These are phyloP conservation scores for Phacellophora camtschatica DNA, from an alignment of 30 jellyfish, hydroid and myxozoan genomes.

Conservation along the genomic window DNA sequence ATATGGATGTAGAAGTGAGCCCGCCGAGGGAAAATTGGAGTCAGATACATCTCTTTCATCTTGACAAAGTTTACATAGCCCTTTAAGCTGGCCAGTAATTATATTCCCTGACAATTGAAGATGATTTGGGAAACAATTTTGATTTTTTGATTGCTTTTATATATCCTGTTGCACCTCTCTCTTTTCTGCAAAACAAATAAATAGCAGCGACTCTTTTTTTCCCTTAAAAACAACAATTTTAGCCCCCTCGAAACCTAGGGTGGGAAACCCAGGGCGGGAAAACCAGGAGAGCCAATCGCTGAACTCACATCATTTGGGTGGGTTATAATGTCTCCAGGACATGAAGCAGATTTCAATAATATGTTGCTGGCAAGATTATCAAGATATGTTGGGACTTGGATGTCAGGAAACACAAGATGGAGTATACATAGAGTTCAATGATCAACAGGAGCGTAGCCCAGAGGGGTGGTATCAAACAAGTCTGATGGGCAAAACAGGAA, in stretches of 20 bases:
- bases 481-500: constrained; percentile 10
- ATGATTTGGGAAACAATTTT: no score
- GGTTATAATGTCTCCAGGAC: constrained; percentile 59
- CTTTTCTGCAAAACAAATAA: no score
- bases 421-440: constrained; percentile 3
- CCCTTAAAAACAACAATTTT: no score
- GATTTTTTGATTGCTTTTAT: no score
- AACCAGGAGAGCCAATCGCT: constrained; percentile 70
- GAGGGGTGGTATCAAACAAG: constrained; percentile 50
- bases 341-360: constrained; percentile 24
- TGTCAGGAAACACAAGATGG: not conserved
- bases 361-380: constrained; percentile 4
- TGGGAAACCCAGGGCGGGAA: constrained; percentile 40
- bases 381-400: constrained; percentile 48
- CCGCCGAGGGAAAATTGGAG: no score
- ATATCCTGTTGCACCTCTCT: no score
- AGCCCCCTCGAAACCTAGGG: constrained; percentile 22
- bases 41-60: no score
- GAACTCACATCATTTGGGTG: constrained; percentile 61
- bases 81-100: no score
- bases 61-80: no score
- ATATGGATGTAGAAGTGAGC: no score
- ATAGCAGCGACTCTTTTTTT: no score
- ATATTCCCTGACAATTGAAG: no score
- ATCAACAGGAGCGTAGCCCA: constrained; percentile 5